Percentiles rank a stretch among this genome's conserved stretches.
Conservation (phyloP, 2,888 invertebrate genomes). For the Sussaba pulchella region DNA sequence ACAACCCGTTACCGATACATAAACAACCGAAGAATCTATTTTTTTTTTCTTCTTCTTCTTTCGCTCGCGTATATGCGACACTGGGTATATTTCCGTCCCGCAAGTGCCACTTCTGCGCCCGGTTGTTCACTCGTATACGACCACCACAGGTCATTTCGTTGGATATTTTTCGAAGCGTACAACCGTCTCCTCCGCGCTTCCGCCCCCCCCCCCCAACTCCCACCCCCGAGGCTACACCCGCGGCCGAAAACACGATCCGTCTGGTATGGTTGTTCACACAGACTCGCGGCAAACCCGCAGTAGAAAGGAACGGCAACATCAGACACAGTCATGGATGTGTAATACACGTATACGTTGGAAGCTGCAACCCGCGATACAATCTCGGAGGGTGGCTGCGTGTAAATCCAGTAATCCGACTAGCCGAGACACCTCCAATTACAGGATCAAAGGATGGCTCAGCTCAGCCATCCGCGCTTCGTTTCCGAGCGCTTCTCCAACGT, state of each 20-base stretch:
- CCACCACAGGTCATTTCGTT: constrained; percentile 6
- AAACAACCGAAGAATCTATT: constrained; percentile 21
- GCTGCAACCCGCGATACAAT: constrained; percentile 44
- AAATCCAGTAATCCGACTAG: constrained; percentile 64
- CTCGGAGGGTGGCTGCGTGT: constrained; percentile 59
- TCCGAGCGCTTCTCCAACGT: constrained; percentile 67
- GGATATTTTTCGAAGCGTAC: constrained; percentile 46
- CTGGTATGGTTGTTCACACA: constrained; percentile 16
- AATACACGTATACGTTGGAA: constrained; percentile 8
- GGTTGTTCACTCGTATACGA: not conserved
- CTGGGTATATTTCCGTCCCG: too few species aligned
- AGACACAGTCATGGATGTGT: constrained; percentile 22
- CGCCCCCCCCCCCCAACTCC: too few species aligned
- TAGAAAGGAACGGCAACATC: constrained; percentile 21
- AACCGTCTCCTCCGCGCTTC: too few species aligned
- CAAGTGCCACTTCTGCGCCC: not conserved
- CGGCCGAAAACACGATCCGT: constrained; percentile 35
- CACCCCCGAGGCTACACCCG: too few species aligned
- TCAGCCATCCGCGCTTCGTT: constrained; percentile 37
- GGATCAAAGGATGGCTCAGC: constrained; percentile 76
- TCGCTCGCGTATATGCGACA: too few species aligned
- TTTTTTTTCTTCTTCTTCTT: too few species aligned
- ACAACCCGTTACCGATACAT: not conserved
- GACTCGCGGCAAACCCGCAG: constrained; percentile 11
- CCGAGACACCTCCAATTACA: constrained; percentile 78